A percentile compares a stretch with the other conserved stretches of the same genome.
Conservation (phyloP, 2,113 vertebrate genomes). For the Psilopsiagon aymara region DNA sequence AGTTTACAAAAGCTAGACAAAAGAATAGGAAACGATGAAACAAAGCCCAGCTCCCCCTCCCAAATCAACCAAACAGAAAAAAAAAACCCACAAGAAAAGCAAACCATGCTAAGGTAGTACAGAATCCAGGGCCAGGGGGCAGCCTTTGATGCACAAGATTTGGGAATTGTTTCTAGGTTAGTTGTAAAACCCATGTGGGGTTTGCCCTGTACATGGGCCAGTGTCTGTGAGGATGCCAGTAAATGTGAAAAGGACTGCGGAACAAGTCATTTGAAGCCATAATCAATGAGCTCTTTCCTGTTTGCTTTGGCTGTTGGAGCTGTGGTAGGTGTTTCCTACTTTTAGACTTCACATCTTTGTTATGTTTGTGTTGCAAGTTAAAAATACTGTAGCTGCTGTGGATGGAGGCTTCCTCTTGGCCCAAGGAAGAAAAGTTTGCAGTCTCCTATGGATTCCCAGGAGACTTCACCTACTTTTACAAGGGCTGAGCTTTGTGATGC, state of each 20-base stretch:
- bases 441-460: background rate
- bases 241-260: background rate
- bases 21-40: background rate
- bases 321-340: conserved; percentile 29
- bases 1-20: background rate
- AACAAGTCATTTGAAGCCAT: background rate
- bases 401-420: background rate
- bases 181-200: background rate
- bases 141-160: background rate
- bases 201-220: background rate
- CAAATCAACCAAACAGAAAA: background rate
- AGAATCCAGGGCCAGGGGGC: background rate
- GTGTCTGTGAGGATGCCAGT: background rate
- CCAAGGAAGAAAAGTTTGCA: background rate
- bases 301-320: conserved; percentile 21
- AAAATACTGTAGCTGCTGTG: conserved; percentile 6
- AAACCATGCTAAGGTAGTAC: background rate
- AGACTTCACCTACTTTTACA: background rate
- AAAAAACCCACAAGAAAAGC: background rate
- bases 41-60: rapidly evolving
- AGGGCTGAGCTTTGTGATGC: background rate
- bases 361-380: background rate
- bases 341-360: conserved; percentile 17
- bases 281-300: background rate
- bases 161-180: background rate